phyloP scores from a whole-genome alignment of 2,888 invertebrate species.

The Junonia oenone region DNA sequence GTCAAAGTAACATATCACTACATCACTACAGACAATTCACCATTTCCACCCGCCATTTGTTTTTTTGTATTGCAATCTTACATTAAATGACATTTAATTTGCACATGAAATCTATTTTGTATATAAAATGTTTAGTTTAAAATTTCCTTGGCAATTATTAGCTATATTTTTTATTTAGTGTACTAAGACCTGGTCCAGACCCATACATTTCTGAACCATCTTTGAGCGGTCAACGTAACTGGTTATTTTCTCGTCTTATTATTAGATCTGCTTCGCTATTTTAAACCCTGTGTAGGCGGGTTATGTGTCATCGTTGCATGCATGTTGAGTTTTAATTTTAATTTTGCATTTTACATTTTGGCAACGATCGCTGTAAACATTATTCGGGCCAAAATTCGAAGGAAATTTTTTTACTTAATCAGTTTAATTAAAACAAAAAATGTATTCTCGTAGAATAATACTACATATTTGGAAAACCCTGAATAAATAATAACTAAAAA shows the following conservation, averaged over 20 bases:
- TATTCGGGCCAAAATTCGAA: slow-evolving; percentile 11
- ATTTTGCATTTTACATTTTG: slow-evolving; percentile 47
- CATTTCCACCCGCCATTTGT: too few relatives aligned
- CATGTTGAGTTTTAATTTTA: slow-evolving; percentile 40
- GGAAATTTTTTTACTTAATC: slow-evolving; percentile 1
- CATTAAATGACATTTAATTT: too few relatives aligned
- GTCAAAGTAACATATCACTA: too few relatives aligned
- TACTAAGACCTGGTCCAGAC: too few relatives aligned
- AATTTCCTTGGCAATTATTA: too few relatives aligned
- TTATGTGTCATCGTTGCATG: slow-evolving; percentile 45
- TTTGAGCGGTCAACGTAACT: not conserved
- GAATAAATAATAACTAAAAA: not conserved
- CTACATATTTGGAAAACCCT: not conserved
- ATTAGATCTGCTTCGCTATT: slow-evolving; percentile 42
- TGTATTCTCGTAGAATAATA: not conserved
- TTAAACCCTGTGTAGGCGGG: slow-evolving; percentile 48
- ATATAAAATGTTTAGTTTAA: too few relatives aligned
- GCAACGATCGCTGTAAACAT: slow-evolving; percentile 44
- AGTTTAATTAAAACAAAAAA: not conserved
- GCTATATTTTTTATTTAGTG: too few relatives aligned
- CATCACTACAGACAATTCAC: too few relatives aligned
- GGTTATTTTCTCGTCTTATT: slow-evolving; percentile 3
- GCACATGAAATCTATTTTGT: too few relatives aligned
- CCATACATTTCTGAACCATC: too few relatives aligned
- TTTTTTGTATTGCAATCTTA: too few relatives aligned